Percentiles rank a stretch among this genome's conserved stretches.
Evolutionary conservation across 2,888 invertebrate genomes (phyloP).

Genomic region (Pollenia labialis): DNA sequence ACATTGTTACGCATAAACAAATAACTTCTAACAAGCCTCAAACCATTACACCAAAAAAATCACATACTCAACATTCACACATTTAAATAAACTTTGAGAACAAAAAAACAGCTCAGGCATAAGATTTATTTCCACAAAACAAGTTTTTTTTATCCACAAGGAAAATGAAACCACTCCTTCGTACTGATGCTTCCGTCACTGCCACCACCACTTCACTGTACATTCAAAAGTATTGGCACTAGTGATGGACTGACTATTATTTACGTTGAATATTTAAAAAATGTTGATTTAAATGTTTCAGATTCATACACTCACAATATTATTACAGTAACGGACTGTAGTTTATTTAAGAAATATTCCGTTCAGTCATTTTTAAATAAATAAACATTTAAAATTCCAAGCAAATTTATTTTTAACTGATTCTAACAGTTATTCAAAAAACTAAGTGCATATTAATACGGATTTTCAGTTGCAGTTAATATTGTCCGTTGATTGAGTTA

Average conservation of each 20-base stretch:
- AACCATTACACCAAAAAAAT: conserved; percentile 38
- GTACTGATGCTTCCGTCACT: not conserved
- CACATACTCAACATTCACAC: not conserved
- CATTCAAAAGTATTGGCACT: conserved; percentile 1
- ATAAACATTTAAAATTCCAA: too few relatives aligned
- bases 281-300: not conserved
- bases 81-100: not conserved
- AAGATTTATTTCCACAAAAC: conserved; percentile 58
- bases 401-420: too few relatives aligned
- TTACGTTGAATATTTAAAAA: conserved; percentile 15
- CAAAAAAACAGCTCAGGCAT: not conserved
- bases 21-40: conserved; percentile 29
- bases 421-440: too few relatives aligned
- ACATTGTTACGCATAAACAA: not conserved
- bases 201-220: not conserved
- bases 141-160: conserved; percentile 17
- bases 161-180: conserved; percentile 6
- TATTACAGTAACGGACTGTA: too few relatives aligned
- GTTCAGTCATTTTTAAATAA: too few relatives aligned
- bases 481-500: too few relatives aligned
- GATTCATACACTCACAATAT: too few relatives aligned
- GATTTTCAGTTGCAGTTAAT: too few relatives aligned
- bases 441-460: too few relatives aligned
- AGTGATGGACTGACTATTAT: conserved; percentile 7
- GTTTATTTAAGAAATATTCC: too few relatives aligned